Conservation (phyloP, 1,140 invertebrate genomes). For the Magallana gigas region DNA sequence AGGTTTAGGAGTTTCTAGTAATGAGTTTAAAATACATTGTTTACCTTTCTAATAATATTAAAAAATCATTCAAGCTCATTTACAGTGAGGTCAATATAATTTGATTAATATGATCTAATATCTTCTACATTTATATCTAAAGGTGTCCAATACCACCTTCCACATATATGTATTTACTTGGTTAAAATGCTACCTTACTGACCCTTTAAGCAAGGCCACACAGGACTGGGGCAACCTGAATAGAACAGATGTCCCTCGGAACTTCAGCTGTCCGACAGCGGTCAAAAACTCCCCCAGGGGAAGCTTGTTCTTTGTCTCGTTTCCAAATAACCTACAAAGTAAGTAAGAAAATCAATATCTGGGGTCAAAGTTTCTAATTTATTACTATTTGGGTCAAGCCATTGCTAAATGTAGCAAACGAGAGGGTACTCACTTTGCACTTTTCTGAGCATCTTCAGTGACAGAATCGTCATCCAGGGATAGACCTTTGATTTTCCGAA, state of each 20-base stretch:
- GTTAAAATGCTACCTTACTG: slow-evolving; percentile 2
- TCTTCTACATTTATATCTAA: too few relatives aligned
- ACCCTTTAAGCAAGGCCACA: slow-evolving; percentile 69
- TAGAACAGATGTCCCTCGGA: slow-evolving; percentile 82
- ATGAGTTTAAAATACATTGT: too few relatives aligned
- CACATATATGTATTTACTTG: too few relatives aligned
- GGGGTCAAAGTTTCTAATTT: too few relatives aligned
- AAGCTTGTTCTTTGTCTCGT: slow-evolving; percentile 73
- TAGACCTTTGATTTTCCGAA: slow-evolving; percentile 77
- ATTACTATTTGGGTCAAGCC: too few relatives aligned
- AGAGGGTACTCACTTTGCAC: slow-evolving; percentile 76
- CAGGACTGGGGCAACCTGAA: slow-evolving; percentile 78
- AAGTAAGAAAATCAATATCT: too few relatives aligned
- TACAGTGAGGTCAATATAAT: too few relatives aligned
- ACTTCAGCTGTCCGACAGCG: slow-evolving; percentile 82
- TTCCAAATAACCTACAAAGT: slow-evolving; percentile 77
- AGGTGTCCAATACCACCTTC: too few relatives aligned
- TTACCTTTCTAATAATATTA: too few relatives aligned
- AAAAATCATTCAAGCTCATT: too few relatives aligned
- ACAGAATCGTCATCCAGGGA: slow-evolving; percentile 75
- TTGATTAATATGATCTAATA: too few relatives aligned
- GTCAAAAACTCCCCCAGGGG: slow-evolving; percentile 80
- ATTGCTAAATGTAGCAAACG: background rate
- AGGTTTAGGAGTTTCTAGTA: too few relatives aligned
- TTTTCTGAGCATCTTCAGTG: slow-evolving; percentile 77